Base-by-base conservation (phyloP, 2,797 vertebrate species). In the Urocyon cinereoargenteus region DNA sequence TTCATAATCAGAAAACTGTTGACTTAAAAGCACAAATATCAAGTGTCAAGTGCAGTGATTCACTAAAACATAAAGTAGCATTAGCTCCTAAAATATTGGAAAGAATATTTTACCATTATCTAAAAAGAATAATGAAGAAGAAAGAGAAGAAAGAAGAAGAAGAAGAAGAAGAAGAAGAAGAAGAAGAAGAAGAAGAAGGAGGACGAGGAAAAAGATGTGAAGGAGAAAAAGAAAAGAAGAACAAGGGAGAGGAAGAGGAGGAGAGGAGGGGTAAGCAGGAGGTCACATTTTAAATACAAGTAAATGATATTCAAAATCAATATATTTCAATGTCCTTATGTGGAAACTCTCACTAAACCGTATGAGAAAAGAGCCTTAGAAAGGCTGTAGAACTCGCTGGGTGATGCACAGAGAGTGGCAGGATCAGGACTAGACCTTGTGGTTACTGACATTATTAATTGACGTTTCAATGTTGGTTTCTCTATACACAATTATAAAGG, bases 51-150 rank as follows among this genome's bases (percentile, higher is more conserved):
- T 49, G 55, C 94, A 92, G 90, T 49, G 62, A 88, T 75, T 90
- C 82, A 93, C 55, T 94, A 85, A 91, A 96, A 77, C 98, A 51
- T 7, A 95, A 98, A 99, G 31, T 55, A 90, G 62, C 28, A n/a
- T 82, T 94, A 51, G 82, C 40, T 86, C 36, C 57, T 68, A 31
- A 75, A 86, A 78, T 87, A 64, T 34, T 77, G 57, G 22, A 57
- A 85, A 68, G 21, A 59, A 61, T 45, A 53, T 82, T 87, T 94
- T 94, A 36, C 31, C 31, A 55, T 4, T 22, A 28, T 49, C 34
- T 68, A 78, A 77, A 90, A 62, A 79, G 22, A 92, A 87, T 51
- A 66, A 73, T 31, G 49, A 31, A 51, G 64, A 2, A 40, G 34
- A 9, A 57, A 40, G 61, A 31, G n/a, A 14, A 16, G 61, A 15